Evolutionary conservation across 2,113 vertebrate species (phyloP).

Genomic region (Corythoichthys haematopterus): DNA sequence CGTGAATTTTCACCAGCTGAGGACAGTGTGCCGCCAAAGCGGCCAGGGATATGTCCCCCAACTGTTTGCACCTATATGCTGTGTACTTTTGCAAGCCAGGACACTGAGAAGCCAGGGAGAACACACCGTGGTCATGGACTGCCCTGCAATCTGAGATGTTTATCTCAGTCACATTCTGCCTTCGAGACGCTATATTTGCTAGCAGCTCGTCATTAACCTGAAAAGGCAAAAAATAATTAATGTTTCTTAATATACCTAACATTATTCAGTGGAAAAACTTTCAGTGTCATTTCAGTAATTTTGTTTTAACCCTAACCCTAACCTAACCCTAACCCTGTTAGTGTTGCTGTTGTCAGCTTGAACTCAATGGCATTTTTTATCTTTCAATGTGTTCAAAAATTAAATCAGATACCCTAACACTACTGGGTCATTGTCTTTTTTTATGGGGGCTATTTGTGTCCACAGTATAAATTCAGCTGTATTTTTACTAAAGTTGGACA

Average conservation of each 20-base stretch:
- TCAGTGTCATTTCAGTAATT: neutral
- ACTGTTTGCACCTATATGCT: slow-evolving; percentile 94
- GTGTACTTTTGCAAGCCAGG: slow-evolving; percentile 89
- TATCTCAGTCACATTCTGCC: slow-evolving; percentile 94
- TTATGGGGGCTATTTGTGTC: no score
- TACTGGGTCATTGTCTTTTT: no score
- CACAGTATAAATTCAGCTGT: no score
- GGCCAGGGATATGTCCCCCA: slow-evolving; percentile 87
- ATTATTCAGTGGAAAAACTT: neutral
- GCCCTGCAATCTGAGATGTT: slow-evolving; percentile 97
- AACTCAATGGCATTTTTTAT: neutral
- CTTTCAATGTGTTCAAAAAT: no score
- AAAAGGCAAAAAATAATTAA: neutral
- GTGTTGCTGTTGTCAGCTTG: neutral
- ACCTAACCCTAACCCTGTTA: no score
- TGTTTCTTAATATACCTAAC: neutral
- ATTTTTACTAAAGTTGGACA: no score
- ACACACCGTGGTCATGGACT: slow-evolving; percentile 88
- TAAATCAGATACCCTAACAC: no score
- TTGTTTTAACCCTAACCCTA: neutral
- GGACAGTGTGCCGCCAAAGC: slow-evolving; percentile 87
- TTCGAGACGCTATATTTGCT: slow-evolving; percentile 91
- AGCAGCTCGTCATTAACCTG: slow-evolving; percentile 93
- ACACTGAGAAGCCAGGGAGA: slow-evolving; percentile 86
- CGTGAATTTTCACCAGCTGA: slow-evolving; percentile 91